A percentile compares a stretch with the other conserved stretches of the same genome.
phyloP scores from a whole-genome alignment of 2,113 vertebrate species.

The Chloroceryle aenea region DNA sequence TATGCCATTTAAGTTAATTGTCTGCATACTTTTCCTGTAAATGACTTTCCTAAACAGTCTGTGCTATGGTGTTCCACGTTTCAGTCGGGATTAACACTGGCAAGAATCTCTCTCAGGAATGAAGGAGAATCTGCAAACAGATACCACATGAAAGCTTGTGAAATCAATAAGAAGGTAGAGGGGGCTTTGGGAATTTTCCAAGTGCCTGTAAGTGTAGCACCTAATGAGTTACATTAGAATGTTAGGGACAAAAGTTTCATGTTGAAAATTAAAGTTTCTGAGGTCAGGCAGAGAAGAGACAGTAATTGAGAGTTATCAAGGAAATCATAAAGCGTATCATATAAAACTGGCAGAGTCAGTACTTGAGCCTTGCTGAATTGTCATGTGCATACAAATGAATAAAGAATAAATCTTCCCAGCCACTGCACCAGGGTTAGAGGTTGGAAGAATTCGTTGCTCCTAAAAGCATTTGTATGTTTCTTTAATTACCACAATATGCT shows the following conservation, averaged over 20 bases:
- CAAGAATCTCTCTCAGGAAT: not conserved
- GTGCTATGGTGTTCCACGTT: not conserved
- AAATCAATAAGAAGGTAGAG: not conserved
- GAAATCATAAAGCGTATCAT: conserved; percentile 47
- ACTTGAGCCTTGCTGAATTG: conserved; percentile 14
- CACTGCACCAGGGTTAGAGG: not conserved
- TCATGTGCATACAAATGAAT: conserved; percentile 46
- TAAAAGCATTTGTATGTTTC: not conserved
- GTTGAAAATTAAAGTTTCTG: not conserved
- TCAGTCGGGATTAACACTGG: not conserved
- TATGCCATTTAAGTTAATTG: conserved; percentile 31
- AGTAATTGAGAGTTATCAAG: conserved; percentile 41
- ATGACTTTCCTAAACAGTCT: conserved; percentile 8
- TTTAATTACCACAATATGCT: not conserved
- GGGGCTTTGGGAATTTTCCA: not conserved
- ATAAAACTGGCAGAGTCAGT: conserved; percentile 24
- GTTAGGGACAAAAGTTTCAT: not conserved
- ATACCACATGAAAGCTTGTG: not conserved
- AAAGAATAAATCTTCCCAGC: conserved; percentile 1
- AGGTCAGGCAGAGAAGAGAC: conserved; percentile 25
- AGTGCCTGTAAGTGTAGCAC: not conserved
- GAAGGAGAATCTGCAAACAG: not conserved
- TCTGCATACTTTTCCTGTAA: conserved; percentile 17
- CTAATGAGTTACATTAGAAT: not conserved
- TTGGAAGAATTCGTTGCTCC: not conserved